Evolutionary conservation across 2,888 invertebrate genomes (phyloP).

Genomic region (Miltochrista miniata): DNA sequence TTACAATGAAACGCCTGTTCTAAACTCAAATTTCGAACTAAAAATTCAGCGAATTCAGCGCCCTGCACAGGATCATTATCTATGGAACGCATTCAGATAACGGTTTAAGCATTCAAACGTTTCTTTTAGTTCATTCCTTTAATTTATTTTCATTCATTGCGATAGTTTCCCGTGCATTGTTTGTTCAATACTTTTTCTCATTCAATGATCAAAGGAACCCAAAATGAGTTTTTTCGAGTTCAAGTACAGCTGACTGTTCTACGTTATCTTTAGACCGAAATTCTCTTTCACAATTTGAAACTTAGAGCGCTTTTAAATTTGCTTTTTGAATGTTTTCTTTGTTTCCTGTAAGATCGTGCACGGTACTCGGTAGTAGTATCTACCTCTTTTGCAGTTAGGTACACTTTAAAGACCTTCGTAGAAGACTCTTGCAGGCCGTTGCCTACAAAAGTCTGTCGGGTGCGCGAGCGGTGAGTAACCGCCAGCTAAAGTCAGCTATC

Average conservation of each 20-base stretch:
- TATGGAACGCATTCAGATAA: conserved; percentile 12
- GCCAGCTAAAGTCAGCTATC: too few relatives aligned
- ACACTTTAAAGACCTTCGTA: too few relatives aligned
- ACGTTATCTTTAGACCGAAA: conserved; percentile 43
- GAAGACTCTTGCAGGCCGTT: too few relatives aligned
- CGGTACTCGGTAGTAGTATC: too few relatives aligned
- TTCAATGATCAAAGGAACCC: conserved; percentile 51
- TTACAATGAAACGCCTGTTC: background rate
- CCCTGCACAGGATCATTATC: conserved; percentile 1
- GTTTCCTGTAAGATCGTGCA: too few relatives aligned
- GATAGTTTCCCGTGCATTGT: conserved; percentile 22
- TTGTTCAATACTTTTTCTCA: conserved; percentile 38
- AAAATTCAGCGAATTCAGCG: conserved; percentile 4
- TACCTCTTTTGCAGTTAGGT: too few relatives aligned
- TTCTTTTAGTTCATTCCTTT: conserved; percentile 16
- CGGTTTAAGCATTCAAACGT: conserved; percentile 9
- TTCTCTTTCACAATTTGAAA: conserved; percentile 54
- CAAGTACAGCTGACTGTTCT: conserved; percentile 31
- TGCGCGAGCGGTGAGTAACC: too few relatives aligned
- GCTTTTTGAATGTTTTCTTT: conserved; percentile 1
- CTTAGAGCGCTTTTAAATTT: conserved; percentile 42
- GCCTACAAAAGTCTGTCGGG: too few relatives aligned
- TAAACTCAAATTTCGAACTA: conserved; percentile 1
- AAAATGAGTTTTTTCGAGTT: conserved; percentile 59
- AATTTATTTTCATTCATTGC: conserved; percentile 15